Evolutionary conservation across 2,888 invertebrate genomes (phyloP).

Genomic region (Drosophila algonquin): DNA sequence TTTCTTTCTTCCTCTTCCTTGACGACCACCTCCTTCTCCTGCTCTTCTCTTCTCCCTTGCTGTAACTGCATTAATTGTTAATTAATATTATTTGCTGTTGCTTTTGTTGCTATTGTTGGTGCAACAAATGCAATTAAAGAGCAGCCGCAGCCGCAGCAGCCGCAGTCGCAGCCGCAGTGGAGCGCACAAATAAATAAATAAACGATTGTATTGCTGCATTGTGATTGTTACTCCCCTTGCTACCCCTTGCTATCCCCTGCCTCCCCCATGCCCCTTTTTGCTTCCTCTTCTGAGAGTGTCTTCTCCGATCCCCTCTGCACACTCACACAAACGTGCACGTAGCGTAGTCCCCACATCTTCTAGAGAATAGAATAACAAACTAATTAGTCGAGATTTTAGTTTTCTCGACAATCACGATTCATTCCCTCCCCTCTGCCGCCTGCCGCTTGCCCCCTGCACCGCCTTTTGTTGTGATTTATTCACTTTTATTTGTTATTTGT

Average conservation of each 20-base stretch:
- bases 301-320: not conserved
- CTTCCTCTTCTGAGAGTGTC: not conserved
- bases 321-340: not conserved
- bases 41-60: constrained; percentile 25
- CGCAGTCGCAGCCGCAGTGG: constrained; percentile 20
- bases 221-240: constrained; percentile 31
- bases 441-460: not conserved
- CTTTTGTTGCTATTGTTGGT: constrained; percentile 17
- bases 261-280: not conserved
- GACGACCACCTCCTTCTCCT: constrained; percentile 7
- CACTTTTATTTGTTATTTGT: constrained; percentile 38
- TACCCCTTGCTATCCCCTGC: not conserved
- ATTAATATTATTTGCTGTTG: constrained; percentile 56
- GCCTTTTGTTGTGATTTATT: constrained; percentile 39
- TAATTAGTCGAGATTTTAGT: constrained; percentile 70
- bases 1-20: constrained; percentile 22
- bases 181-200: constrained; percentile 37
- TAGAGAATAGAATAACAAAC: constrained; percentile 73
- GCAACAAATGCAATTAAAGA: constrained; percentile 50
- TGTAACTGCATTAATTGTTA: constrained; percentile 54
- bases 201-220: constrained; percentile 36
- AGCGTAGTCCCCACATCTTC: constrained; percentile 26
- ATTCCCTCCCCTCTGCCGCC: not conserved
- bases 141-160: constrained; percentile 16
- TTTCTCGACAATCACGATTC: constrained; percentile 57